A percentile compares a stretch with the other conserved stretches of the same genome.
Conservation (phyloP, 2,113 vertebrate species). For the Mesembrinibis cayennensis region DNA sequence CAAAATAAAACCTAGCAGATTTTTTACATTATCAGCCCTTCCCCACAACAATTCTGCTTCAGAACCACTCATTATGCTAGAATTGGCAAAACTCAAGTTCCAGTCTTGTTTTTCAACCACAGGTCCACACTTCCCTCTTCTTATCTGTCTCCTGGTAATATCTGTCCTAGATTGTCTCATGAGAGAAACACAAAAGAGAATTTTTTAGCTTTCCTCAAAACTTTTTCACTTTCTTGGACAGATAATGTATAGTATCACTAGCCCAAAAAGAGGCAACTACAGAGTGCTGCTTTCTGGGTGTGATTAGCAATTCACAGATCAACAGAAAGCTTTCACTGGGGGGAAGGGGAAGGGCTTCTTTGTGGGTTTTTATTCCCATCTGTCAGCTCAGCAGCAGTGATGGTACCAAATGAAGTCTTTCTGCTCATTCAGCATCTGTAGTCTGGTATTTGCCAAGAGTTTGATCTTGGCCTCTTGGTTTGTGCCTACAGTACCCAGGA, state of each 20-base stretch:
- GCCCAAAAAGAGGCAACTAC: not conserved
- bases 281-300: not conserved
- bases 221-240: not conserved
- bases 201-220: not conserved
- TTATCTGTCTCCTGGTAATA: not conserved
- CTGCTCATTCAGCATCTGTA: not conserved
- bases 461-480: not conserved
- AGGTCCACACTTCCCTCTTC: not conserved
- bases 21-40: not conserved
- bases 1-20: not conserved
- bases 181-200: not conserved
- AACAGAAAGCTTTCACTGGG: not conserved
- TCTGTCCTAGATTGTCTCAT: accelerated
- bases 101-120: not conserved
- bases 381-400: not conserved
- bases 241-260: accelerated
- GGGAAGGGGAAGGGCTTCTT: not conserved
- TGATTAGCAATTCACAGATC: not conserved
- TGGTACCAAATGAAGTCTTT: not conserved
- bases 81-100: not conserved
- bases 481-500: not conserved
- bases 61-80: not conserved
- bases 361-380: not conserved
- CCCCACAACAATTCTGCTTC: not conserved
- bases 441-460: not conserved